Evolutionary conservation across 2,797 vertebrate genomes (phyloP), one percentile per base, ranked within the genome.

Genomic region (Cynopterus sphinx): DNA sequence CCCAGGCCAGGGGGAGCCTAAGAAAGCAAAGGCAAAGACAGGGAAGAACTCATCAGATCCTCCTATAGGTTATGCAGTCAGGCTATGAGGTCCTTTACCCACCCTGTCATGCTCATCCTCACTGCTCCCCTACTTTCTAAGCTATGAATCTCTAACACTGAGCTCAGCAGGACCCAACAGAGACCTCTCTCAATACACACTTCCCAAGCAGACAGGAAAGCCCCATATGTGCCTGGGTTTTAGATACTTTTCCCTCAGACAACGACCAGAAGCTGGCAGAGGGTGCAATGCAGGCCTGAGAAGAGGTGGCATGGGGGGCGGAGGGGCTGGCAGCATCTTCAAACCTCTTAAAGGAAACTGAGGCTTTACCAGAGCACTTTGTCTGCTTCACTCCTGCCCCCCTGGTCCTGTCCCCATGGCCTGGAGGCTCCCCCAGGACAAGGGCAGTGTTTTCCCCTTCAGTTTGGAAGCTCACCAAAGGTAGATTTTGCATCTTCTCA

Each of bases 11-110:
- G 11, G 77, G 74, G 15, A 33, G 24, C 9, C n/a, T 63, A 24
- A 41, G 43, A 91, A 91, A 70, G n/a, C 21, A 57, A 85, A 93
- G 59, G 26, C 63, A 71, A 59, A 85, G 85, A 17, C n/a, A 57
- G 73, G 3, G 19, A 39, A 31, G 24, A 43, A 31, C 33, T 57
- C 33, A 13, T 65, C 41, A 43, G 57, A 53, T 55, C 43, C 43
- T 9, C 55, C 74, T 22, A 8, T 17, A 77, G 31, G 15, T 22
- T 6, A 24, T 2, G 10, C 1, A 2, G 31, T 17, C 49, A 10
- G 63, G 9, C 49, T 36, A 46, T 31, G 10, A 13, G 36, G 51
- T 16, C 41, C 9, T 83, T 19, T 1, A 0, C 28, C 46, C 39
- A 41, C 16, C 33, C 26, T 8, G 3, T 75, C 81, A 21, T 0